A percentile compares a stretch with the other conserved stretches of the same genome.
Conservation (phyloP, 2,113 vertebrate species). For the Mus musculus region GRCm39 chr5:35675501-35676000, state of each 20-base stretch:
- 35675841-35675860: fast-evolving
- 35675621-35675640: too few species aligned
- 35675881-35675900: not conserved
- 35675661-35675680: too few species aligned
- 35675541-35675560: not conserved
- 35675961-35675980: too few species aligned
- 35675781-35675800: not conserved
- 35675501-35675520: not conserved
- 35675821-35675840: not conserved
- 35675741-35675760: not conserved
- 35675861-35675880: not conserved
- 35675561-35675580: fast-evolving
- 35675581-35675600: fast-evolving
- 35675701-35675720: not conserved
- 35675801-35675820: not conserved
- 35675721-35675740: not conserved
- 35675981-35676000: fast-evolving
- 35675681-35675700: too few species aligned
- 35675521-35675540: fast-evolving
- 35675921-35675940: not conserved
- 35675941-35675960: not conserved
- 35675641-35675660: not conserved
- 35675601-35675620: not conserved
- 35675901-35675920: not conserved
- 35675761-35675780: not conserved